These are phyloP conservation scores for Chrysotoxum bicinctum DNA, from an alignment of 2,888 invertebrate genomes.

Conservation along the genomic window DNA sequence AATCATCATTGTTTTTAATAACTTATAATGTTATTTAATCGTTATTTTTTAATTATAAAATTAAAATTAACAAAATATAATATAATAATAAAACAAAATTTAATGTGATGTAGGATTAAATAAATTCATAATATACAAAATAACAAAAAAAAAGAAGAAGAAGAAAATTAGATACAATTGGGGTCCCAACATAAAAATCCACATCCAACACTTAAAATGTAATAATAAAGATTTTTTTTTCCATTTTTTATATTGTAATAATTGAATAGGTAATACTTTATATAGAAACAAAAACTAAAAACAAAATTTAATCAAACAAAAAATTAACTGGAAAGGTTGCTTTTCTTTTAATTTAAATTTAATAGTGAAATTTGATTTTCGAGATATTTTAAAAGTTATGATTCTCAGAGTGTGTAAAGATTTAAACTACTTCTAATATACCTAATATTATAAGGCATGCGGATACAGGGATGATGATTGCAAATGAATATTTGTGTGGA, in stretches of 20 bases:
- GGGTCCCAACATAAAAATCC: slow-evolving; percentile 62
- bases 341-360: neutral
- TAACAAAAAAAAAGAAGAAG: slow-evolving; percentile 53
- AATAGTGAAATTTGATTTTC: slow-evolving; percentile 6
- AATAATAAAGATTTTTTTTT: slow-evolving; percentile 15
- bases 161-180: slow-evolving; percentile 37
- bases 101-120: slow-evolving; percentile 64
- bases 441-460: slow-evolving; percentile 31
- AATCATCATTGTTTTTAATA: slow-evolving; percentile 5
- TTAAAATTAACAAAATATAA: slow-evolving; percentile 45
- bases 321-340: slow-evolving; percentile 16
- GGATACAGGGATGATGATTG: slow-evolving; percentile 18
- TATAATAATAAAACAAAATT: slow-evolving; percentile 45
- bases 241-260: slow-evolving; percentile 14
- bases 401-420: slow-evolving; percentile 59
- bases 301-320: neutral
- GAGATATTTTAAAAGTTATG: slow-evolving; percentile 40
- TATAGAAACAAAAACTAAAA: slow-evolving; percentile 30
- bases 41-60: slow-evolving; percentile 12
- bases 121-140: slow-evolving; percentile 55
- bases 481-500: slow-evolving; percentile 20
- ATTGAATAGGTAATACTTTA: slow-evolving; percentile 68
- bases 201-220: slow-evolving; percentile 55
- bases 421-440: slow-evolving; percentile 16
- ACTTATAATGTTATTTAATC: slow-evolving; percentile 20